These are phyloP conservation scores for Ceratothoa steindachneri DNA, from an alignment of 2,888 invertebrate genomes.

Conservation along the genomic window DNA sequence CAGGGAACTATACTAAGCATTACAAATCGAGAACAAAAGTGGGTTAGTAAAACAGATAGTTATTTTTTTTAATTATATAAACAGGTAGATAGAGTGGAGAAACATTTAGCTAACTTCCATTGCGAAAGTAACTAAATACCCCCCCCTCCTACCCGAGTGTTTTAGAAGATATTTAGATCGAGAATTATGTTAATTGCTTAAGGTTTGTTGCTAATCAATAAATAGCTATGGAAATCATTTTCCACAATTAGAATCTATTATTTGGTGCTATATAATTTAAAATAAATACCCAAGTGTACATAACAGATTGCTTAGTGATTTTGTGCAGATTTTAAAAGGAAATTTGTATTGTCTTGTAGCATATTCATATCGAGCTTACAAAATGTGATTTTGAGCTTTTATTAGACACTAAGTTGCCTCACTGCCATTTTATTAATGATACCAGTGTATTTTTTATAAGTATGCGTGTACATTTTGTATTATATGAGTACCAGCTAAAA, in stretches of 20 bases:
- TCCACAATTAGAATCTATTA: no score
- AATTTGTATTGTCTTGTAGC: neutral
- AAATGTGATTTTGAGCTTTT: neutral
- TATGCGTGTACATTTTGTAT: neutral
- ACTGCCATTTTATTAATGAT: slow-evolving; percentile 5
- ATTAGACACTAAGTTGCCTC: neutral
- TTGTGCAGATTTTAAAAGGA: neutral
- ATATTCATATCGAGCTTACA: neutral
- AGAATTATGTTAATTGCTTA: no score
- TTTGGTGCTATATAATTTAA: neutral
- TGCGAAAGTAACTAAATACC: no score
- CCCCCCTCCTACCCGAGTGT: no score
- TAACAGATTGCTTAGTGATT: neutral
- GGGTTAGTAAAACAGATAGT: neutral
- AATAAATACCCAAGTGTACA: neutral
- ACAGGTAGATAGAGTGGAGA: no score
- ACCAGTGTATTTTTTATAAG: neutral
- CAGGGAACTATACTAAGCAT: neutral
- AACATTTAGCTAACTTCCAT: no score
- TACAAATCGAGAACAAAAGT: neutral
- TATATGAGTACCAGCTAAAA: neutral
- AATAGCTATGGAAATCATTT: no score
- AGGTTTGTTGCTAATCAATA: no score
- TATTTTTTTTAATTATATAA: neutral
- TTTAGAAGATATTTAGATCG: no score